A percentile compares a stretch with the other conserved stretches of the same genome.
Evolutionary conservation across 2,888 invertebrate genomes (phyloP).

Genomic region (Hirtodrosophila duncani): DNA sequence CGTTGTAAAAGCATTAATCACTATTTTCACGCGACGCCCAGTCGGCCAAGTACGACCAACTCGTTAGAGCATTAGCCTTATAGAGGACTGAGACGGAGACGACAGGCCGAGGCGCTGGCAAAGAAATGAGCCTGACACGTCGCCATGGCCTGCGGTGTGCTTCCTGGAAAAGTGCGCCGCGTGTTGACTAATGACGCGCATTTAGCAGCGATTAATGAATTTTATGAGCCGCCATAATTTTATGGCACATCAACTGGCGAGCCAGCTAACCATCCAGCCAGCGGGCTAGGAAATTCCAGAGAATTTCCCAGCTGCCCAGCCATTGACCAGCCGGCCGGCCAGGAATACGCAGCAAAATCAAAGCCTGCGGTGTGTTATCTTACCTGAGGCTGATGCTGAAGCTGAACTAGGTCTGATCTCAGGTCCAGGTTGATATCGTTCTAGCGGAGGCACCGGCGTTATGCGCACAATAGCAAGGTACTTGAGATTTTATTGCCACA

Average conservation of each 20-base stretch:
- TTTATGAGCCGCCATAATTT: conserved; percentile 70
- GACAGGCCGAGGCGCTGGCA: conserved; percentile 14
- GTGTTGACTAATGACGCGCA: conserved; percentile 72
- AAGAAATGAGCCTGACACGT: conserved; percentile 32
- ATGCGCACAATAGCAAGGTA: conserved; percentile 53
- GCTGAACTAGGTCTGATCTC: conserved; percentile 2
- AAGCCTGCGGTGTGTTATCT: conserved; percentile 59
- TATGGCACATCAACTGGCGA: conserved; percentile 65
- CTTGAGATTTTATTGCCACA: conserved; percentile 61
- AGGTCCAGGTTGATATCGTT: conserved; percentile 2
- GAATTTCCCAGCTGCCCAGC: conserved; percentile 55
- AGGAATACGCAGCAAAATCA: conserved; percentile 30
- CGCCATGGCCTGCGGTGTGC: conserved; percentile 42
- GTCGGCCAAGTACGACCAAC: conserved; percentile 30
- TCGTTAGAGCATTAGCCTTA: conserved; percentile 31
- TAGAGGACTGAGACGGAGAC: conserved; percentile 4
- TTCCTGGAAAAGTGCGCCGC: conserved; percentile 61
- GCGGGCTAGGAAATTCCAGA: conserved; percentile 52
- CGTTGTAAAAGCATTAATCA: conserved; percentile 67
- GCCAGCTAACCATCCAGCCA: too few species aligned
- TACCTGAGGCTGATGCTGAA: conserved; percentile 29
- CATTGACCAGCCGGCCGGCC: conserved; percentile 41
- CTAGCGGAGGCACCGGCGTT: conserved; percentile 54
- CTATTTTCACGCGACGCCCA: conserved; percentile 66
- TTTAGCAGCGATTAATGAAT: conserved; percentile 71